phyloP scores from a whole-genome alignment of 1,140 invertebrate species.

The Drosophila lini region DNA sequence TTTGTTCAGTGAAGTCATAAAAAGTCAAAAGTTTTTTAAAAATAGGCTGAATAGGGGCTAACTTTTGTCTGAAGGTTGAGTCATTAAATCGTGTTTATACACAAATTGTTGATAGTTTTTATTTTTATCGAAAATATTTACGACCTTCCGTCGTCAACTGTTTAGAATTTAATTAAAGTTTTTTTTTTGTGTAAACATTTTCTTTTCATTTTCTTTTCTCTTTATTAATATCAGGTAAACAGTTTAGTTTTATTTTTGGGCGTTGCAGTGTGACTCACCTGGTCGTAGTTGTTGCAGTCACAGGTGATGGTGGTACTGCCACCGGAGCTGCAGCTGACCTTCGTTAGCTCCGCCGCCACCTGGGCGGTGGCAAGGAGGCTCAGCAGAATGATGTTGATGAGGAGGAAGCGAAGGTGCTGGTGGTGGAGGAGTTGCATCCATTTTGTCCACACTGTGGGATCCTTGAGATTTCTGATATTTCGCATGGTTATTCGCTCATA shows the following conservation, averaged over 20 bases:
- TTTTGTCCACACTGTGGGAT: constrained; percentile 53
- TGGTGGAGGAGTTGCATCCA: background rate
- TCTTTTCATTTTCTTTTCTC: background rate
- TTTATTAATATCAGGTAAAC: background rate
- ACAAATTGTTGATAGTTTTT: constrained; percentile 4
- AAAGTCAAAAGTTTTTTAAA: constrained; percentile 3
- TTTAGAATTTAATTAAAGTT: background rate
- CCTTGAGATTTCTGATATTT: constrained; percentile 73
- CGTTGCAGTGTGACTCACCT: constrained; percentile 55
- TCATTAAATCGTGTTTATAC: constrained; percentile 12
- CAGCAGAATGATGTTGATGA: constrained; percentile 6
- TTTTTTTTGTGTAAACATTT: background rate
- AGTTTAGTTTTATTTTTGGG: background rate
- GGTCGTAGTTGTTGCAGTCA: constrained; percentile 68
- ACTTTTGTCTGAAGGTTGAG: constrained; percentile 17
- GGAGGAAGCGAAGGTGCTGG: background rate
- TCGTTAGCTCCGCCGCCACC: constrained; percentile 28
- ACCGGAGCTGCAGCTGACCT: constrained; percentile 71
- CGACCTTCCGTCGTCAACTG: constrained; percentile 7
- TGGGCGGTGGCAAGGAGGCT: background rate
- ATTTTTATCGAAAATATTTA: background rate
- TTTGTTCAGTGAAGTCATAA: constrained; percentile 1
- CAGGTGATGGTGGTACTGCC: constrained; percentile 73
- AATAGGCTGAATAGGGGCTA: background rate
- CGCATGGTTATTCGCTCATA: constrained; percentile 65